These are phyloP conservation scores for Nothura maculosa DNA, from an alignment of 2,797 vertebrate species.

Conservation along the genomic window DNA sequence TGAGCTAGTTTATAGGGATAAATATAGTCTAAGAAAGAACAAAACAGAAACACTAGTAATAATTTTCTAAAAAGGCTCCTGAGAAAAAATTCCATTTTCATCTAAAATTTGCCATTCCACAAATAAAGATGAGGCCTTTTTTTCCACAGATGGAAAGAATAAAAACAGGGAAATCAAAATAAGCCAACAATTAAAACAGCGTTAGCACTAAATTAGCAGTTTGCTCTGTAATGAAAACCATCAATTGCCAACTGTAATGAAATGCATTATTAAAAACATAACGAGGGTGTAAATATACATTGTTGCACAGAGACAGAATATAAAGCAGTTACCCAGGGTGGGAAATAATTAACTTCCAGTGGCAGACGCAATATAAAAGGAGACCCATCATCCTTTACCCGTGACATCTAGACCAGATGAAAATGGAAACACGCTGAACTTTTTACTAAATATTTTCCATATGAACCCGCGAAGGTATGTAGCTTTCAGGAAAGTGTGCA, in stretches of 20 bases:
- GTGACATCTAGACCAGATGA: neutral
- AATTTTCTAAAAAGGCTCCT: neutral
- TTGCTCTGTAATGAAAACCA: conserved; percentile 68
- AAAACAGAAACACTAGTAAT: neutral
- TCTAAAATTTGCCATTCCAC: neutral
- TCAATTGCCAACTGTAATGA: conserved; percentile 62
- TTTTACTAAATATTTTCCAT: neutral
- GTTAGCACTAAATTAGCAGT: conserved; percentile 63
- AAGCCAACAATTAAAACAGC: conserved; percentile 57
- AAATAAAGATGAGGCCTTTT: neutral
- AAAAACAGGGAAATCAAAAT: conserved; percentile 45
- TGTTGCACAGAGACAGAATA: conserved; percentile 32
- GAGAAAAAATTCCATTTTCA: neutral
- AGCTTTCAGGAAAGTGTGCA: neutral
- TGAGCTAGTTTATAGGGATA: neutral
- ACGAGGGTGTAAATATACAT: conserved; percentile 56
- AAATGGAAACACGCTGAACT: neutral
- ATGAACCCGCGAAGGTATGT: neutral
- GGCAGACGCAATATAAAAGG: neutral
- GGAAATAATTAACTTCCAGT: neutral
- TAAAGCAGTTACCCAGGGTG: neutral
- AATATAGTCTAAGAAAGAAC: neutral
- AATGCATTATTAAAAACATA: conserved; percentile 73
- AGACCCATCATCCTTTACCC: neutral
- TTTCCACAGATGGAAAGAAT: conserved; percentile 38